Evolutionary conservation across 2,113 vertebrate species (phyloP), one percentile per base, ranked within the genome.

Genomic region (Nothocercus nigrocapillus): DNA sequence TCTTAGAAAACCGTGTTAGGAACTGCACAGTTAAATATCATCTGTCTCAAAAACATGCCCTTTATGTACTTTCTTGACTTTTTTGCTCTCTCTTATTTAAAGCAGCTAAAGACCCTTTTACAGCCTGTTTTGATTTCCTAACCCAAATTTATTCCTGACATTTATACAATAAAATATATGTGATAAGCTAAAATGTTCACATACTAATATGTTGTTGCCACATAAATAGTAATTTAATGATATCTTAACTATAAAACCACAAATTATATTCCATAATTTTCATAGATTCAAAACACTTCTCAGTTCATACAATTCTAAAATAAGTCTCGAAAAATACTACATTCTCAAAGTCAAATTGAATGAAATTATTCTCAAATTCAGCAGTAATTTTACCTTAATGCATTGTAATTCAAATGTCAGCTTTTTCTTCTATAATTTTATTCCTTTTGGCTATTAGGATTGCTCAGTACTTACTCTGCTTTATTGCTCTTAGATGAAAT

Each of bases 401-500:
- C 77, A 76, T 86, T 96, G n/a, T 79, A 87, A 96, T 96, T 94
- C 92, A 95, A 30, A 77, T 96, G 81, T 87, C 90, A 93, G 70
- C 67, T 84, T 93, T 95, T 94, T 90, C 88, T 94, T 73, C 88
- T 78, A 11, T 94, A 79, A 94, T 96, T 89, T 93, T 70, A 82
- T 96, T 95, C 81, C 81, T 27, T 86, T 87, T 92, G 94, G 81
- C 81, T 88, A 90, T 96, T 96, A 95, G 90, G 59, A 92, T 85
- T 0, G 0, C 67, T 96, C 73, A 90, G 77, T 93, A 82, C 85
- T 94, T 81, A 79, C 77, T 74, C 59, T 87, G 70, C 90, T 96
- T 96, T 97, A 95, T 95, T 95, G 92, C 90, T 87, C 81, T 90
- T 96, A 90, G 90, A 93, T 92, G 77, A 89, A 96, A 93, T 92